Conservation (phyloP, 2,888 invertebrate species). For the Entomobrya proxima region DNA sequence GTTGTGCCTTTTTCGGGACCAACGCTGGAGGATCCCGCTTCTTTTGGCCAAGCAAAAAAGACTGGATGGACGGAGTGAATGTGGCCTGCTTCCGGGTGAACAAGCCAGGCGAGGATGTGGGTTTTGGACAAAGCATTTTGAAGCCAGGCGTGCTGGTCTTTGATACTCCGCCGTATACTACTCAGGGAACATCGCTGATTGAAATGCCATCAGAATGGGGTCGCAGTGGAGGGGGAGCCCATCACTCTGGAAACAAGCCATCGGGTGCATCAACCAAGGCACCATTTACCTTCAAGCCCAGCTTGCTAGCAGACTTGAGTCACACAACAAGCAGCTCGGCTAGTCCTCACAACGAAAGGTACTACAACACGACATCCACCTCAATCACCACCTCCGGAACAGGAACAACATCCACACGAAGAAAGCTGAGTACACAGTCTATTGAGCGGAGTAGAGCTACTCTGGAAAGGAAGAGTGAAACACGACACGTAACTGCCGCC, state of each 20-base stretch:
- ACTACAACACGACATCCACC: constrained; percentile 65
- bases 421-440: constrained; percentile 54
- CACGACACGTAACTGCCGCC: constrained; percentile 24
- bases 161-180: constrained; percentile 91
- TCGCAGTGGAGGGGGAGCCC: constrained; percentile 38
- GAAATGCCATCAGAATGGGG: constrained; percentile 78
- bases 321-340: constrained; percentile 73
- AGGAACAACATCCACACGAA: not conserved
- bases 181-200: constrained; percentile 83
- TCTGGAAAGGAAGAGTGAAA: constrained; percentile 40
- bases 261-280: constrained; percentile 68
- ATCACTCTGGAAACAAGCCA: constrained; percentile 33
- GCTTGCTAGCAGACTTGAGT: constrained; percentile 73
- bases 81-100: constrained; percentile 88
- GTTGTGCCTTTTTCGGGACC: constrained; percentile 94
- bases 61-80: constrained; percentile 89
- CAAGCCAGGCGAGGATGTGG: constrained; percentile 88
- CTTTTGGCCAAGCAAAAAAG: constrained; percentile 89
- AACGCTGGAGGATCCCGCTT: constrained; percentile 93
- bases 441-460: constrained; percentile 35
- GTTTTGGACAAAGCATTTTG: constrained; percentile 95
- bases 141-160: constrained; percentile 92
- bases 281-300: constrained; percentile 74
- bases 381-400: constrained; percentile 19
- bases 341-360: constrained; percentile 63